Conservation (phyloP, 2,888 invertebrate genomes). For the Barypeithes pellucidus region DNA sequence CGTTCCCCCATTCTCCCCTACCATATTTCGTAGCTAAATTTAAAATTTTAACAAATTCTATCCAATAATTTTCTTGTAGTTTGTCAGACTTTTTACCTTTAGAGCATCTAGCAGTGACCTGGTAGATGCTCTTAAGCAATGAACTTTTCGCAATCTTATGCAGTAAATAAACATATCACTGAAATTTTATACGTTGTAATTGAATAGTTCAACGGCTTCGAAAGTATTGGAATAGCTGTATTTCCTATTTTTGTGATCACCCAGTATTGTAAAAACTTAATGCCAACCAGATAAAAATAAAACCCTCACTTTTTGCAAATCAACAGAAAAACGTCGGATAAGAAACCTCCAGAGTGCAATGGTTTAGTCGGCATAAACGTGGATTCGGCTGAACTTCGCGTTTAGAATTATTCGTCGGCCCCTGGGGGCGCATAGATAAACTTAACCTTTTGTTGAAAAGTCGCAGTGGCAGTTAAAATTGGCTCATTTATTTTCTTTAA, state of each 20-base stretch:
- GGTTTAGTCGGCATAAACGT: constrained; percentile 27
- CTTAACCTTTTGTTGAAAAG: constrained; percentile 41
- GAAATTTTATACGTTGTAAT: too few species aligned
- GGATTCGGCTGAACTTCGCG: constrained; percentile 30
- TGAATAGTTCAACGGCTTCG: too few species aligned
- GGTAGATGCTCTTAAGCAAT: too few species aligned
- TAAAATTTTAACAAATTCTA: too few species aligned
- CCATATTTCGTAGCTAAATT: too few species aligned
- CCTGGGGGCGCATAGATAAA: constrained; percentile 41
- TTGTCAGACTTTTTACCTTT: too few species aligned
- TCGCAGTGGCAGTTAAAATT: constrained; percentile 31
- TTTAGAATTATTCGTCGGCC: constrained; percentile 21
- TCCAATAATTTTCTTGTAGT: too few species aligned
- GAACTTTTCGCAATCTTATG: too few species aligned
- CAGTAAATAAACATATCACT: too few species aligned
- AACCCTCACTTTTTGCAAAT: constrained; percentile 11
- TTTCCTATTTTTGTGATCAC: neutral
- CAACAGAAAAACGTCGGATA: neutral
- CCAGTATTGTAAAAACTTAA: neutral
- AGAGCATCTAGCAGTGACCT: too few species aligned
- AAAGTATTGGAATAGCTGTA: too few species aligned
- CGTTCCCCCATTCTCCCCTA: too few species aligned
- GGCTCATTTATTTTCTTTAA: constrained; percentile 32
- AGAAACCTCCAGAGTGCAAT: constrained; percentile 29
- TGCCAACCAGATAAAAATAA: constrained; percentile 1